Percentiles rank a stretch among this genome's conserved stretches.
phyloP scores from a whole-genome alignment of 2,888 invertebrate genomes.

The Coleophora deauratella region DNA sequence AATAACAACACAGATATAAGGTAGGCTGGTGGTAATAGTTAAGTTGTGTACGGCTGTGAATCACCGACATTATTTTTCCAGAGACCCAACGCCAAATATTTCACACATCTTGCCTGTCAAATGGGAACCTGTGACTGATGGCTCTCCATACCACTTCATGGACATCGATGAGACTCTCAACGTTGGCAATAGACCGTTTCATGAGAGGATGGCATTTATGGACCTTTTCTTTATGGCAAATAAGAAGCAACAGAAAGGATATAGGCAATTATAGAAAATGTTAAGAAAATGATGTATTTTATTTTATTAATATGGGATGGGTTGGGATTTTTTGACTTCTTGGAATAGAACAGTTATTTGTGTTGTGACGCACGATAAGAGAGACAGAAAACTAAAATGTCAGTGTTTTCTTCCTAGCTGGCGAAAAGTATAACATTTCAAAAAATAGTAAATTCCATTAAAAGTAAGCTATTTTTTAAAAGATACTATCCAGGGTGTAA shows the following conservation, averaged over 20 bases:
- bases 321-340: too few species aligned
- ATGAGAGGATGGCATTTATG: slow-evolving; percentile 13
- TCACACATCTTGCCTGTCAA: slow-evolving; percentile 15
- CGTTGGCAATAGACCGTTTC: slow-evolving; percentile 9
- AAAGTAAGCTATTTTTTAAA: background rate
- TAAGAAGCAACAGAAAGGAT: slow-evolving; percentile 4
- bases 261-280: too few species aligned
- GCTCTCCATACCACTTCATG: slow-evolving; percentile 10
- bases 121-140: slow-evolving; percentile 14
- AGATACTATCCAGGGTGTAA: background rate
- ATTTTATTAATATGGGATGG: too few species aligned
- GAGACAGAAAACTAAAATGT: too few species aligned
- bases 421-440: background rate
- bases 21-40: too few species aligned
- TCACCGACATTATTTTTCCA: background rate
- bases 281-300: too few species aligned
- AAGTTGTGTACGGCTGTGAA: too few species aligned
- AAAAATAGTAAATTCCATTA: background rate
- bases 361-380: too few species aligned
- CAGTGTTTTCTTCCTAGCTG: too few species aligned
- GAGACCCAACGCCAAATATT: slow-evolving; percentile 22
- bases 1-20: too few species aligned
- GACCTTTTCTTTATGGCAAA: slow-evolving; percentile 14
- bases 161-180: slow-evolving; percentile 10
- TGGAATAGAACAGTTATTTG: too few species aligned